A percentile compares a stretch with the other conserved stretches of the same genome.
Evolutionary conservation across 1,140 invertebrate species (phyloP).

Genomic region (Solenopsis fugax): DNA sequence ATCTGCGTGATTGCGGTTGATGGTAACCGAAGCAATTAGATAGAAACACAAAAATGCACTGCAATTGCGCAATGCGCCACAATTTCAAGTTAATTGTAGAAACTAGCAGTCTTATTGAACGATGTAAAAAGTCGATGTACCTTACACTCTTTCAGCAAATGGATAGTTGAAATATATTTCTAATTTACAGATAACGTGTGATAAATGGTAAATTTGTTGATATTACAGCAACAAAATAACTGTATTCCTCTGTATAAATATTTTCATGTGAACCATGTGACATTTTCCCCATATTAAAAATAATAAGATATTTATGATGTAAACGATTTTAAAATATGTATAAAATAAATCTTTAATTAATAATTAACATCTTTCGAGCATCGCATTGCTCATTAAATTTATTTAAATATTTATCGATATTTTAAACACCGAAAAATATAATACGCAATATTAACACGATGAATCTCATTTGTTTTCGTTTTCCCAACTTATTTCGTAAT

Average conservation of each 20-base stretch:
- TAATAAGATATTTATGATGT: background rate
- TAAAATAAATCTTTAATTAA: background rate
- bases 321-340: background rate
- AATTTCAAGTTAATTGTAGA: conserved; percentile 31
- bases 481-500: conserved; percentile 3
- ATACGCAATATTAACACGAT: background rate
- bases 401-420: background rate
- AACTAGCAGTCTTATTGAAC: conserved; percentile 22
- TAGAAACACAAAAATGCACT: background rate
- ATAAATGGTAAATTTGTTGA: background rate
- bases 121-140: background rate
- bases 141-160: conserved; percentile 4
- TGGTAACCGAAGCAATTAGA: background rate
- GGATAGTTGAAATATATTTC: conserved; percentile 23
- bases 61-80: background rate
- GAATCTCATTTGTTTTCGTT: background rate
- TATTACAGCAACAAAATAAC: background rate
- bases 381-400: background rate
- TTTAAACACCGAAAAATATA: background rate
- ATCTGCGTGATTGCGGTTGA: background rate
- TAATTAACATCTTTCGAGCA: background rate
- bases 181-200: background rate
- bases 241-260: background rate
- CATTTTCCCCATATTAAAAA: background rate
- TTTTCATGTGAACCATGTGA: background rate